A percentile compares a stretch with the other conserved stretches of the same genome.
phyloP scores from a whole-genome alignment of 2,888 invertebrate genomes.

The Galerucella calmariensis region DNA sequence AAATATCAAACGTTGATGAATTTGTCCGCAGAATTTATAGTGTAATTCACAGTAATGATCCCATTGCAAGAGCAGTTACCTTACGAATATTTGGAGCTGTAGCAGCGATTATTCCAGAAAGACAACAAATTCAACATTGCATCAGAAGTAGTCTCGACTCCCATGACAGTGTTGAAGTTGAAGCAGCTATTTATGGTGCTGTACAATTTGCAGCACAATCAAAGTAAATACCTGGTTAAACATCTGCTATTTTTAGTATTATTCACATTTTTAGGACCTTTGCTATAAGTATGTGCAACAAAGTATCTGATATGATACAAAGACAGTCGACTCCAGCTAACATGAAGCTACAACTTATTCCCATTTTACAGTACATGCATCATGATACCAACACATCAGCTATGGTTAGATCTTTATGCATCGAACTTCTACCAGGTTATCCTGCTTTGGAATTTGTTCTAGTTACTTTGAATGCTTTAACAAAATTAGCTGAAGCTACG shows the following conservation, averaged over 20 bases:
- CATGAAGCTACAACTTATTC: slow-evolving; percentile 89
- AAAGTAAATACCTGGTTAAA: slow-evolving; percentile 69
- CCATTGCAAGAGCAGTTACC: slow-evolving; percentile 92
- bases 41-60: slow-evolving; percentile 97
- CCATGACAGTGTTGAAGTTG: slow-evolving; percentile 94
- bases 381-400: slow-evolving; percentile 75
- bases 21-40: slow-evolving; percentile 90
- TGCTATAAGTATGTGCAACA: slow-evolving; percentile 94
- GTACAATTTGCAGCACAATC: slow-evolving; percentile 95
- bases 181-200: slow-evolving; percentile 95
- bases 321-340: slow-evolving; percentile 92
- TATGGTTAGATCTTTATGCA: slow-evolving; percentile 79
- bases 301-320: slow-evolving; percentile 94
- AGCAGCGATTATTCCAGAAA: slow-evolving; percentile 92
- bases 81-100: slow-evolving; percentile 91
- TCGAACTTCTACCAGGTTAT: slow-evolving; percentile 79
- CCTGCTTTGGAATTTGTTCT: slow-evolving; percentile 83
- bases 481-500: slow-evolving; percentile 88
- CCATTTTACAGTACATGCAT: slow-evolving; percentile 93
- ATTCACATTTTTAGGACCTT: slow-evolving; percentile 75
- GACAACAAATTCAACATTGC: slow-evolving; percentile 95
- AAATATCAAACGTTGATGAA: slow-evolving; percentile 95
- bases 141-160: slow-evolving; percentile 92
- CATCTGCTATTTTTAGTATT: not conserved
- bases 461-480: slow-evolving; percentile 87